Conservation (phyloP, 2,113 vertebrate species). For the Pygoscelis antarcticus region DNA sequence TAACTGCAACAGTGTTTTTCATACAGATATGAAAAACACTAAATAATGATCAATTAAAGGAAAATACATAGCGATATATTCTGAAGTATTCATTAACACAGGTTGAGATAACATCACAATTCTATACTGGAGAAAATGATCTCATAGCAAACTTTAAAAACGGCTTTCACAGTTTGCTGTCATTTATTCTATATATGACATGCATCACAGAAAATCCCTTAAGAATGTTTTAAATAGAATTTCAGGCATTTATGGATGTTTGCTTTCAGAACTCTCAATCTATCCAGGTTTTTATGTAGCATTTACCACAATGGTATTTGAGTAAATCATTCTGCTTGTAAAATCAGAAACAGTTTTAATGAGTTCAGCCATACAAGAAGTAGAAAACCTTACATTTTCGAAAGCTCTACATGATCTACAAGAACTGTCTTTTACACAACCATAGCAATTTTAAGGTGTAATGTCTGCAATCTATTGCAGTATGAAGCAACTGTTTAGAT, state of each 20-base stretch:
- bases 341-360: not conserved
- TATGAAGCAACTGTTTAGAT: not conserved
- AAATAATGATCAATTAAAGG: not conserved
- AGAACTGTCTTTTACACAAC: not conserved
- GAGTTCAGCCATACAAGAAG: not conserved
- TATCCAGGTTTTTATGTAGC: not conserved
- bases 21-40: not conserved
- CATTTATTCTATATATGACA: not conserved
- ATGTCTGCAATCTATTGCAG: not conserved
- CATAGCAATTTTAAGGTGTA: not conserved
- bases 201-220: not conserved
- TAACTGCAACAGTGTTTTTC: not conserved
- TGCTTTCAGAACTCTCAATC: not conserved
- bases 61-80: not conserved
- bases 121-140: not conserved
- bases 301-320: not conserved
- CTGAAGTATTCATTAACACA: not conserved
- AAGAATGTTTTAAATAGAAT: not conserved
- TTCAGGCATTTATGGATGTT: not conserved
- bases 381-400: not conserved
- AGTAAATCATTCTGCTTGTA: not conserved
- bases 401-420: not conserved
- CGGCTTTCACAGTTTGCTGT: not conserved
- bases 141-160: not conserved
- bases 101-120: not conserved